These are phyloP conservation scores for Fragum fragum DNA, from an alignment of 2,888 invertebrate species.

Conservation along the genomic window DNA sequence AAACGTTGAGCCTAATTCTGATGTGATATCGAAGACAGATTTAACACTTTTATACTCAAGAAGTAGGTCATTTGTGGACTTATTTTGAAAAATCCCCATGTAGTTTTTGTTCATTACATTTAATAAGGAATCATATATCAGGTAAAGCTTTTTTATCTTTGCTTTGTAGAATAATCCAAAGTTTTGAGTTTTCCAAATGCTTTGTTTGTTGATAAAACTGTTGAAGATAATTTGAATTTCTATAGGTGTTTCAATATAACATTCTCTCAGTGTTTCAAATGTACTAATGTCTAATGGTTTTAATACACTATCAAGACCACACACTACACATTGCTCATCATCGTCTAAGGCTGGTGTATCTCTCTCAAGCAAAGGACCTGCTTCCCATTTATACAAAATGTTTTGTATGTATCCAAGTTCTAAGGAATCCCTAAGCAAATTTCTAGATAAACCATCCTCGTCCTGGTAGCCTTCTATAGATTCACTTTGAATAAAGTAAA, in stretches of 20 bases:
- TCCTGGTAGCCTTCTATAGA: not conserved
- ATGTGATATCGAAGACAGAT: slow-evolving; percentile 49
- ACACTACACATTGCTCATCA: not conserved
- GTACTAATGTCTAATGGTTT: slow-evolving; percentile 24
- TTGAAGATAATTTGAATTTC: slow-evolving; percentile 40
- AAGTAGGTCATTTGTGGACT: slow-evolving; percentile 40
- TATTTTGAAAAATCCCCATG: slow-evolving; percentile 43
- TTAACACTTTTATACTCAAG: slow-evolving; percentile 41
- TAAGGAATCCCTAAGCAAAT: slow-evolving; percentile 20
- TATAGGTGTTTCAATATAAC: slow-evolving; percentile 40
- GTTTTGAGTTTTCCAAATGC: not conserved
- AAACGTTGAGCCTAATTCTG: slow-evolving; percentile 27
- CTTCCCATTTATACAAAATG: not conserved
- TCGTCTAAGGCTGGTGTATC: not conserved
- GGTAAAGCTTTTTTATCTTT: slow-evolving; percentile 40
- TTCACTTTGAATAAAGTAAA: not conserved
- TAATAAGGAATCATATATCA: slow-evolving; percentile 37
- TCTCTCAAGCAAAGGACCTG: slow-evolving; percentile 10
- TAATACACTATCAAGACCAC: not conserved
- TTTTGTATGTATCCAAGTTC: slow-evolving; percentile 16
- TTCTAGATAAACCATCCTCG: slow-evolving; percentile 12
- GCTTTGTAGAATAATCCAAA: not conserved
- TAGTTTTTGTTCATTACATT: slow-evolving; percentile 48
- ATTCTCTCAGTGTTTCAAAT: slow-evolving; percentile 37
- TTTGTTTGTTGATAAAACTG: slow-evolving; percentile 27